Conservation (phyloP, 2,888 invertebrate genomes). For the Dromius quadrimaculatus region DNA sequence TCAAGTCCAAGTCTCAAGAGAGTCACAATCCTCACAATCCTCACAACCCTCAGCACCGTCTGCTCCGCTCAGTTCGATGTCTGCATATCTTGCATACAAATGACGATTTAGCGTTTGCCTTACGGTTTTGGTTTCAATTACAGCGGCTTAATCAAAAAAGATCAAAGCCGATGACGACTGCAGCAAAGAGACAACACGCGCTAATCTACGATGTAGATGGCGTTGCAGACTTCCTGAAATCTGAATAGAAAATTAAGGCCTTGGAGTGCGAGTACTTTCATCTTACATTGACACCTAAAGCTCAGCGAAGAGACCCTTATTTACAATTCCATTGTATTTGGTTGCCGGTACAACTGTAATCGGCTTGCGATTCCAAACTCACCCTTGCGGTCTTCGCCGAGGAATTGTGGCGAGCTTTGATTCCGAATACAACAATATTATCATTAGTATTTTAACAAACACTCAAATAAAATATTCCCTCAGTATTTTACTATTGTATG, state of each 20-base stretch:
- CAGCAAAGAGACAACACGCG: constrained; percentile 19
- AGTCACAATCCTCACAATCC: background rate
- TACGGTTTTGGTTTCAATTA: constrained; percentile 63
- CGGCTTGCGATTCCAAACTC: constrained; percentile 58
- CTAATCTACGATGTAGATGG: constrained; percentile 46
- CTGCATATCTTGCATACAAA: constrained; percentile 64
- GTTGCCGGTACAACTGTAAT: constrained; percentile 59
- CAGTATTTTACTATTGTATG: too few species aligned
- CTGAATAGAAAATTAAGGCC: constrained; percentile 52
- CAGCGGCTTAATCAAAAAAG: constrained; percentile 64
- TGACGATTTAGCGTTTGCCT: constrained; percentile 61
- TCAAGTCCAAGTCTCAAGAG: background rate
- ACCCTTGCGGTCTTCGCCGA: constrained; percentile 10
- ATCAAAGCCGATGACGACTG: constrained; percentile 51
- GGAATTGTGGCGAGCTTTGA: constrained; percentile 18
- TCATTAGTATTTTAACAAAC: constrained; percentile 12
- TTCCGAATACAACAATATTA: constrained; percentile 8
- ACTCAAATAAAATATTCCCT: background rate
- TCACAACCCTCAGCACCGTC: background rate
- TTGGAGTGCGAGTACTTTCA: constrained; percentile 43
- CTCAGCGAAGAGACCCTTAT: constrained; percentile 58
- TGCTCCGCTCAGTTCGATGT: constrained; percentile 38
- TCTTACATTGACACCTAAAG: constrained; percentile 59
- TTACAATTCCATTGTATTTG: constrained; percentile 60
- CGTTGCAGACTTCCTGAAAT: constrained; percentile 44